Percentiles rank a stretch among this genome's conserved stretches.
phyloP scores from a whole-genome alignment of 2,888 invertebrate species.

The Nomada fabriciana region DNA sequence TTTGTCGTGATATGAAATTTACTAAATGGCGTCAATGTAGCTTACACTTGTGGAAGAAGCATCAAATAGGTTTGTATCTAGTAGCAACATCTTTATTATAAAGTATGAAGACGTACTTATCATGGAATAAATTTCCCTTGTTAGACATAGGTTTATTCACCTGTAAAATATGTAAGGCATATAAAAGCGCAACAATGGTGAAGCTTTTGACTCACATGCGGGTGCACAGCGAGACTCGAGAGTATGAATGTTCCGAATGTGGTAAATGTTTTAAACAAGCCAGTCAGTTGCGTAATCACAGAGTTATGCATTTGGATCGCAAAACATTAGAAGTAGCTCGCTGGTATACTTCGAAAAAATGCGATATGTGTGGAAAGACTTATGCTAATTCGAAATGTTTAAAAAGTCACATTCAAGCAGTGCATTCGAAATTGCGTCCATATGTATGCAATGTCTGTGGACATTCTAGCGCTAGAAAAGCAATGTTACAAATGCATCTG shows the following conservation, averaged over 20 bases:
- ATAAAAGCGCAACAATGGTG: slow-evolving; percentile 86
- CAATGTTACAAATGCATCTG: slow-evolving; percentile 90
- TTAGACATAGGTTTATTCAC: slow-evolving; percentile 86
- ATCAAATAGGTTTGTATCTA: slow-evolving; percentile 84
- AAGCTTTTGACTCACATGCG: slow-evolving; percentile 88
- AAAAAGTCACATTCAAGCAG: slow-evolving; percentile 89
- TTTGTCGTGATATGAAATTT: slow-evolving; percentile 85
- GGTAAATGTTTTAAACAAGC: slow-evolving; percentile 88
- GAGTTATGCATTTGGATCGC: slow-evolving; percentile 85
- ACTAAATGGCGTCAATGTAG: slow-evolving; percentile 88
- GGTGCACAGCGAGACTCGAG: slow-evolving; percentile 86
- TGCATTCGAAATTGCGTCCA: slow-evolving; percentile 90
- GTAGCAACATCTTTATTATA: not conserved
- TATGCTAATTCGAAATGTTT: slow-evolving; percentile 89
- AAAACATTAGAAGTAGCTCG: slow-evolving; percentile 79
- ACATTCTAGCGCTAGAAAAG: slow-evolving; percentile 89
- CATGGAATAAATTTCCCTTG: slow-evolving; percentile 9
- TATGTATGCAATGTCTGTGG: slow-evolving; percentile 91
- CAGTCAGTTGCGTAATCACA: slow-evolving; percentile 88
- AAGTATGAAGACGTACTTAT: not conserved
- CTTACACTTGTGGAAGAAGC: slow-evolving; percentile 89
- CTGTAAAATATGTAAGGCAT: slow-evolving; percentile 86
- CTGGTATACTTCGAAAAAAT: slow-evolving; percentile 88
- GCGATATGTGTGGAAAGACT: slow-evolving; percentile 88
- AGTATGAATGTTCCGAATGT: slow-evolving; percentile 86